Evolutionary conservation across 1,140 invertebrate species (phyloP), one percentile per base, ranked within the genome.

Genomic region (Hormaphis cornu): DNA sequence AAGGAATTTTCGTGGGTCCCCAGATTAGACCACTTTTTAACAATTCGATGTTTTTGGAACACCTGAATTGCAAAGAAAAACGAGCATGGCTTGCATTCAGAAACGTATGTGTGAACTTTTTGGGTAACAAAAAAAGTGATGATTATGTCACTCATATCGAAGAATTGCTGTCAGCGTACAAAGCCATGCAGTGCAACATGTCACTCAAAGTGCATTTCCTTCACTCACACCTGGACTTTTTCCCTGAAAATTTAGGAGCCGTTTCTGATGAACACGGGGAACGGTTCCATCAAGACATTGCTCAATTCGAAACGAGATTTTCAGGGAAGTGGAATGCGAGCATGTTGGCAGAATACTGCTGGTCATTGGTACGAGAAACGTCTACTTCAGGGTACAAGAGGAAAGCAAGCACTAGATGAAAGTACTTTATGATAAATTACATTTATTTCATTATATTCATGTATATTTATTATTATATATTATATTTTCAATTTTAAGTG

Each of bases 201-300:
- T 75, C 72, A 46, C 54, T 77, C 26, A 79, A 79, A 74, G 54
- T 78, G 56, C 75, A 79, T 73, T 78, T 77, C 73, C 73, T 79
- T 16, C 69, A 78, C 58, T 76, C 72, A 37, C 40, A 44, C n/a
- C n/a, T n/a, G n/a, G n/a, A n/a, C n/a, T n/a, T n/a, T n/a, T n/a
- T n/a, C n/a, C n/a, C n/a, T 37, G 42, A 46, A 46, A 46, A 46
- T 46, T n/a, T 46, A 5, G 42, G 42, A n/a, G 42, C 42, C 42
- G 42, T 50, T 18, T 24, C 20, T 22, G 46, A 20, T 50, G 46
- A 50, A 20, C 46, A 50, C 20, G 46, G 46, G 16, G 46, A 50
- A 20, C 16, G 20, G 18, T 50, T 50, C 5, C 46, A 50, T 50
- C 20, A 50, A 20, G 16, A 50, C 8, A 50, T 50, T 20, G 18